Evolutionary conservation across 2,888 invertebrate genomes (phyloP).

Genomic region (Marronus borbonicus): DNA sequence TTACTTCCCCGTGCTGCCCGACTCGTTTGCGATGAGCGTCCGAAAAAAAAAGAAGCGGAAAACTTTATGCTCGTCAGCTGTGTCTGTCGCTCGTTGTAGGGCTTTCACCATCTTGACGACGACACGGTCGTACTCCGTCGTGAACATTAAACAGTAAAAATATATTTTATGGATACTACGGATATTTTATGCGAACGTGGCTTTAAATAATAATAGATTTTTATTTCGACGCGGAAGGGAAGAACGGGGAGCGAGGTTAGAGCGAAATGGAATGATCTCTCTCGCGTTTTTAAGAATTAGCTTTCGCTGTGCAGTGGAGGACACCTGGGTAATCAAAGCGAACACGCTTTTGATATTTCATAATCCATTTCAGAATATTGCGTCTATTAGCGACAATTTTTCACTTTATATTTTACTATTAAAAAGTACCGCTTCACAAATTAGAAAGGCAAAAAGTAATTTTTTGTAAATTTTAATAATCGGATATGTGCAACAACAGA

Average conservation of each 20-base stretch:
- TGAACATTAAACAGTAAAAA: constrained; percentile 33
- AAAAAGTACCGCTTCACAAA: no score
- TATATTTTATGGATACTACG: constrained; percentile 36
- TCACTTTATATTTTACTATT: no score
- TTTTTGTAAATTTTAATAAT: no score
- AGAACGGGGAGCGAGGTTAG: background rate
- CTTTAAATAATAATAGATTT: constrained; percentile 39
- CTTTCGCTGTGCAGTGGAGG: no score
- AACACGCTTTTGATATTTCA: no score
- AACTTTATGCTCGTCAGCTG: constrained; percentile 23
- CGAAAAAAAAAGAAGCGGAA: background rate
- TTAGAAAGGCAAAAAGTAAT: no score
- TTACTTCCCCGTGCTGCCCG: background rate
- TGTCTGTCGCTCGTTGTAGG: background rate
- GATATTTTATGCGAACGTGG: constrained; percentile 37
- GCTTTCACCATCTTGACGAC: constrained; percentile 8
- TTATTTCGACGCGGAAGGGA: background rate
- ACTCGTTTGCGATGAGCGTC: background rate
- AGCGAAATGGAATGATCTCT: no score
- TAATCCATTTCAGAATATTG: no score
- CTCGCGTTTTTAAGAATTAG: no score
- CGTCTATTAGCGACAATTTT: no score
- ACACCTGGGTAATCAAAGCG: no score
- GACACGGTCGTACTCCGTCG: background rate
- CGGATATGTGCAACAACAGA: no score